Conservation (phyloP, 2,113 vertebrate genomes). For the Myxocyprinus asiaticus region DNA sequence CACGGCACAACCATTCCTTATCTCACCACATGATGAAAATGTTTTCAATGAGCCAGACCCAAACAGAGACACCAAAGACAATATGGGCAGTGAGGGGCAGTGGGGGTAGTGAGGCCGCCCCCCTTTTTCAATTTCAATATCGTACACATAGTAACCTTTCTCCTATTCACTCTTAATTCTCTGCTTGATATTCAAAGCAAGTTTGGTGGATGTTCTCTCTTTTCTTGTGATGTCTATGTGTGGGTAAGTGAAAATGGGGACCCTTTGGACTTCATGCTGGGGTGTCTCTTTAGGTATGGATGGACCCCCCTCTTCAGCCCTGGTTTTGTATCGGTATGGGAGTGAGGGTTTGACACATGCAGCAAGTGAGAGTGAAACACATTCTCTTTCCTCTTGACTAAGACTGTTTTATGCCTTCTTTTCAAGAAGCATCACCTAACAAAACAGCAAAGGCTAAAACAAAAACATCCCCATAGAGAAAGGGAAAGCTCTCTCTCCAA, state of each 20-base stretch:
- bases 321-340: slow-evolving; percentile 57
- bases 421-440: slow-evolving; percentile 58
- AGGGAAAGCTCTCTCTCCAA: slow-evolving; percentile 45
- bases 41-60: slow-evolving; percentile 60
- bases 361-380: slow-evolving; percentile 57
- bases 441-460: slow-evolving; percentile 69
- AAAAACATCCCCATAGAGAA: slow-evolving; percentile 60
- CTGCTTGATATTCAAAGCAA: slow-evolving; percentile 72
- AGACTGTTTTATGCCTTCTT: slow-evolving; percentile 73
- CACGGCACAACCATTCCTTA: background rate
- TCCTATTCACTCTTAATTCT: slow-evolving; percentile 13
- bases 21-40: background rate
- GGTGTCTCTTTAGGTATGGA: slow-evolving; percentile 64
- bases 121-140: slow-evolving; percentile 54
- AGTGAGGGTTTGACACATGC: slow-evolving; percentile 64
- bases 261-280: slow-evolving; percentile 67
- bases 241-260: slow-evolving; percentile 40
- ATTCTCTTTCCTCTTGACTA: slow-evolving; percentile 64
- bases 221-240: slow-evolving; percentile 67
- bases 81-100: slow-evolving; percentile 40
- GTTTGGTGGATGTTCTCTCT: slow-evolving; percentile 63
- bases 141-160: slow-evolving; percentile 46
- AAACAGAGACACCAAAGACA: slow-evolving; percentile 49
- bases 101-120: slow-evolving; percentile 48
- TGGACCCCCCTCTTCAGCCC: slow-evolving; percentile 66